Evolutionary conservation across 2,113 vertebrate genomes (phyloP), one percentile per base, ranked within the genome.

Genomic region (Ahaetulla prasina): DNA sequence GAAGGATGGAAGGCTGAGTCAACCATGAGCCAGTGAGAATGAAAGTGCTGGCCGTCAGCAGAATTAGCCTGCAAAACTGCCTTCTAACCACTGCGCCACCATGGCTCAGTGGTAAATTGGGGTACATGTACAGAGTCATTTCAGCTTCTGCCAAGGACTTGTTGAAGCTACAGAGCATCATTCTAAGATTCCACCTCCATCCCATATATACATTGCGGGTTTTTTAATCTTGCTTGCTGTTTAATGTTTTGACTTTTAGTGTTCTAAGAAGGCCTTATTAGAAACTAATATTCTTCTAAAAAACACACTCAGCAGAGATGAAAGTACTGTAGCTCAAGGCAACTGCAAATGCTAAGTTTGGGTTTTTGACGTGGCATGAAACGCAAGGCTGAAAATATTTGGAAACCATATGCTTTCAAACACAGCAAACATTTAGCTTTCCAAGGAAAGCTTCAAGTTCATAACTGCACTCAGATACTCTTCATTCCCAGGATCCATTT

Each of bases 391-490:
- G 18, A 80, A 80, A 39, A 80, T 43, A 8, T 80, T 80, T 39
- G 7, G 35, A 80, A 80, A 39, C 74, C 16, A 80, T 0, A 0
- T 80, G 18, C 63, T 80, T 80, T 39, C 18, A 80, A 80, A 80
- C 18, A 80, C 3, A 39, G 18, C 35, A 43, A 22, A 80, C 18
- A 80, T 80, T 80, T 80, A 80, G n/a, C 6, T 87, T 95, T 87
- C 94, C 88, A 96, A 89, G 49, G 95, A 94, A 93, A 97, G 94
- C 11, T 22, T 94, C 50, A 98, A 93, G 18, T 97, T 94, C 93
- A 1, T 91, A 43, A 98, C 94, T 16, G 95, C 95, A 25, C 89
- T 95, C 39, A 93, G 92, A 91, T 96, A 97, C 30, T 98, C 97
- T 89, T 94, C 91, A 22, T 96, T 97, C 89, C 84, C 30, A 3